These are phyloP conservation scores for Eueides isabella DNA, from an alignment of 1,140 invertebrate species.

Conservation along the genomic window DNA sequence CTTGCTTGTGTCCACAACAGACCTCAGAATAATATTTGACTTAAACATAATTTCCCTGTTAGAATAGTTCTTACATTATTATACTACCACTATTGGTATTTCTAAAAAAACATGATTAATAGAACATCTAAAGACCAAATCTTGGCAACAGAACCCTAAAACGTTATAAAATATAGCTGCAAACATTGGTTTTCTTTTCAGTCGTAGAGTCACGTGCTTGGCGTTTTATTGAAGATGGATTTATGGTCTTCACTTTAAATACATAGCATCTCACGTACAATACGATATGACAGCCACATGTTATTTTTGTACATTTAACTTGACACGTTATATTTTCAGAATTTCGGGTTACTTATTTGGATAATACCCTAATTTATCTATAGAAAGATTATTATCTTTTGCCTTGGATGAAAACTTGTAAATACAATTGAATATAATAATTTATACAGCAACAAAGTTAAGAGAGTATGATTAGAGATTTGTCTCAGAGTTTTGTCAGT, in stretches of 20 bases:
- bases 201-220: conserved; percentile 63
- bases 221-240: conserved; percentile 69
- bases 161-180: conserved; percentile 47
- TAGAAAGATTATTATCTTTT: no score
- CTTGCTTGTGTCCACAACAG: no score
- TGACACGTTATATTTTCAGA: background rate
- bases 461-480: background rate
- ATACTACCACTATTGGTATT: no score
- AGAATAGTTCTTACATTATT: no score
- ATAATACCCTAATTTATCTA: no score
- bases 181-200: conserved; percentile 60
- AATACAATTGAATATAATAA: background rate
- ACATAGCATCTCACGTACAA: conserved; percentile 45
- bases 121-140: background rate
- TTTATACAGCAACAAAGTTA: background rate
- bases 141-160: conserved; percentile 27
- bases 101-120: no score
- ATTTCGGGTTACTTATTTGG: background rate
- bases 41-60: no score
- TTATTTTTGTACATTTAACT: conserved; percentile 9
- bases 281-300: conserved; percentile 25
- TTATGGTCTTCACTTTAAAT: conserved; percentile 63
- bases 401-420: background rate
- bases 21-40: no score
- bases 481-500: conserved; percentile 12